Conservation (phyloP, 2,888 invertebrate species). For the Xestia xanthographa region DNA sequence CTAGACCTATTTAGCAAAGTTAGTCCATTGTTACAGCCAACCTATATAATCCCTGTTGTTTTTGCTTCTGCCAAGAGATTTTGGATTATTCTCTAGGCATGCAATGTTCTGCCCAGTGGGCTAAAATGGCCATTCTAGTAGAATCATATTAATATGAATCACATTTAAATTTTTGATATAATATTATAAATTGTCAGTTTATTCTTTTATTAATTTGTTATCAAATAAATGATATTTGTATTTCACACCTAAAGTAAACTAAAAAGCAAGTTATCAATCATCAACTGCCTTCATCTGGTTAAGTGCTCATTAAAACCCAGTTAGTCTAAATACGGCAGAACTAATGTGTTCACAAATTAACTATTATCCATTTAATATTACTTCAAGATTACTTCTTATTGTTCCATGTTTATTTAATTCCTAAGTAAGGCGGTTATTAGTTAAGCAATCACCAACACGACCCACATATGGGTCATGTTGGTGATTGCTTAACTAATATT, state of each 20-base stretch:
- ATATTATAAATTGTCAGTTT: too few relatives aligned
- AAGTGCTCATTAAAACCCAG: constrained; percentile 20
- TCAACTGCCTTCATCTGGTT: neutral
- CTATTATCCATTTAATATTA: neutral
- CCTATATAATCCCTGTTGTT: neutral
- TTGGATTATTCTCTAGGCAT: neutral
- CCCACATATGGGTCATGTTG: neutral
- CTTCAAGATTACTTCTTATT: neutral
- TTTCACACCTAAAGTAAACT: neutral
- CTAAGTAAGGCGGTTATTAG: neutral
- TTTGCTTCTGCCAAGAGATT: neutral
- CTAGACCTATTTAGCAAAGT: neutral
- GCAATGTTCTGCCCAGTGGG: neutral
- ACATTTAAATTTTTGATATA: too few relatives aligned
- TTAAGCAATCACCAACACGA: neutral
- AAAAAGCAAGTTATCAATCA: too few relatives aligned
- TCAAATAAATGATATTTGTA: neutral
- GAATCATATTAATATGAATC: too few relatives aligned
- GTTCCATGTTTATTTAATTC: neutral
- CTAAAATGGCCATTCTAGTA: too few relatives aligned
- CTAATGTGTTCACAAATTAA: constrained; percentile 13
- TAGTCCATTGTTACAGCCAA: neutral
- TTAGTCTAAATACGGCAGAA: constrained; percentile 5
- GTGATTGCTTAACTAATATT: neutral
- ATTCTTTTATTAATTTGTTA: neutral